Evolutionary conservation across 1,140 invertebrate genomes (phyloP).

Genomic region (Musca vetustissima): DNA sequence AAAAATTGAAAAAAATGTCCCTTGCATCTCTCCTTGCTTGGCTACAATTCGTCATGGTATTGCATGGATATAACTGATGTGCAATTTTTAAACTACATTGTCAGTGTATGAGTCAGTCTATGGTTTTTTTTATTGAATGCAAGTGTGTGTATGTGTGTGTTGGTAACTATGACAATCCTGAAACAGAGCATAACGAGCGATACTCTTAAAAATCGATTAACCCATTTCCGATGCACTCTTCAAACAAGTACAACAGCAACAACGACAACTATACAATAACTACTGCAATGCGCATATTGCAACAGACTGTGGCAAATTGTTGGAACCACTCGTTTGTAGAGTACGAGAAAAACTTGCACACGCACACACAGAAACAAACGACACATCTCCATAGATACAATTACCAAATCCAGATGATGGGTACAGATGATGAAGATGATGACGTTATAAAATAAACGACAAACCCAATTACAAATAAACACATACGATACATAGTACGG

Average conservation of each 20-base stretch:
- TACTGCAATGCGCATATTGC: slow-evolving; percentile 41
- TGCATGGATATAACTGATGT: no score
- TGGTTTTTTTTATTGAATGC: background rate
- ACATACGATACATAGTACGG: no score
- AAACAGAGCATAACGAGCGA: slow-evolving; percentile 54
- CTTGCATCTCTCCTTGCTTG: no score
- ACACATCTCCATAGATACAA: no score
- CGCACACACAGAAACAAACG: no score
- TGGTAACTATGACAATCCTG: slow-evolving; percentile 30
- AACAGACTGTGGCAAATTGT: background rate
- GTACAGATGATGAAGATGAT: no score
- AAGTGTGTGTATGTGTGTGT: background rate
- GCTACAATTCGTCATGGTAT: no score
- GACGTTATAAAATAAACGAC: no score
- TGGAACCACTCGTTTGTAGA: no score
- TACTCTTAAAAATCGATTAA: slow-evolving; percentile 55
- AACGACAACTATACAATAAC: slow-evolving; percentile 43
- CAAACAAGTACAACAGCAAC: slow-evolving; percentile 8
- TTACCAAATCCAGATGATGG: no score
- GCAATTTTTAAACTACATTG: background rate
- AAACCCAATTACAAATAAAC: no score
- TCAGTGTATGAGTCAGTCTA: background rate
- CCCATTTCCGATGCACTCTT: slow-evolving; percentile 45
- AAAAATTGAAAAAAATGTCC: background rate
- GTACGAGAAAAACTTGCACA: no score